A percentile compares a stretch with the other conserved stretches of the same genome.
These are phyloP conservation scores for Recurvirostra avosetta DNA, from an alignment of 2,113 vertebrate species.

Conservation along the genomic window DNA sequence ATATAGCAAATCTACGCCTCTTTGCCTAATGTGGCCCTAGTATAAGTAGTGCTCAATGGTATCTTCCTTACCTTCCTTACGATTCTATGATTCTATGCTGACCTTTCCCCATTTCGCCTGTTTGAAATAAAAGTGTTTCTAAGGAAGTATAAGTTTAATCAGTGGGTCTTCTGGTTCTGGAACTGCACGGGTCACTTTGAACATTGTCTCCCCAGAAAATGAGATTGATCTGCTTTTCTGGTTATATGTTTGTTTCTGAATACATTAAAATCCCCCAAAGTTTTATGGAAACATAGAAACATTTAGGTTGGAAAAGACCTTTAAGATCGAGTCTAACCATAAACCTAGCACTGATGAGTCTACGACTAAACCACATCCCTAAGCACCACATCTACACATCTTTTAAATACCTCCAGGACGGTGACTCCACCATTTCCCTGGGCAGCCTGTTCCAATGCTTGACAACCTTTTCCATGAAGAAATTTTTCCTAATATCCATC, in stretches of 20 bases:
- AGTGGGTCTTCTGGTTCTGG: background rate
- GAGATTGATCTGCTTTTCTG: background rate
- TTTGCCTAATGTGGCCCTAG: background rate
- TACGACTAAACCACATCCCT: background rate
- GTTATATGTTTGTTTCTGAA: background rate
- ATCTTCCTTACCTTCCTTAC: background rate
- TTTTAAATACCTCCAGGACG: background rate
- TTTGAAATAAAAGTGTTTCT: background rate
- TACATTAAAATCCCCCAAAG: background rate
- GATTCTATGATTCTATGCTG: background rate
- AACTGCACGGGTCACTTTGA: background rate
- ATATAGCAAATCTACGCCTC: background rate
- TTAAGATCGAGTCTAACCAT: background rate
- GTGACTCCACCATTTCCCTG: background rate
- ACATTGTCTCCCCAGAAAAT: background rate
- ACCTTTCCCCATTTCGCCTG: background rate
- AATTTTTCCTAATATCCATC: background rate
- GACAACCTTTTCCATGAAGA: background rate
- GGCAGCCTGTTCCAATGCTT: background rate
- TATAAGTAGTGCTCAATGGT: background rate
- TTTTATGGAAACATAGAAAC: background rate
- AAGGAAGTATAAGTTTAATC: background rate
- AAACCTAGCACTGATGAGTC: background rate
- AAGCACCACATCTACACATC: background rate
- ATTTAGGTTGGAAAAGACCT: background rate